Evolutionary conservation across 2,113 vertebrate genomes (phyloP).

Genomic region (Dasypus novemcinctus): DNA sequence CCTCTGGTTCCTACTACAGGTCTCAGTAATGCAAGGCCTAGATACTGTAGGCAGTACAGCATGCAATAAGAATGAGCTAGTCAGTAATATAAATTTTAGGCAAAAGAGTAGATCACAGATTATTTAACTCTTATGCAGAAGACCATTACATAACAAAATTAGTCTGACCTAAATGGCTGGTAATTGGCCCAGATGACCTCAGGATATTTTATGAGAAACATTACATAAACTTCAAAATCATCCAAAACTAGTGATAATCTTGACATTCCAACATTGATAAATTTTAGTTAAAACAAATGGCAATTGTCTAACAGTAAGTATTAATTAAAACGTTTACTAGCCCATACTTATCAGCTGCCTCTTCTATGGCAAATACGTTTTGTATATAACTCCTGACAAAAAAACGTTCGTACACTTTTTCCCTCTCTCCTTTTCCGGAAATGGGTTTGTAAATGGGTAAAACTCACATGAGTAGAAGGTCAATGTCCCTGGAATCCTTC

Average conservation of each 20-base stretch:
- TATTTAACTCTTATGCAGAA: neutral
- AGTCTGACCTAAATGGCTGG: neutral
- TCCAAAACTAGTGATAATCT: neutral
- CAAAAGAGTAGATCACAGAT: neutral
- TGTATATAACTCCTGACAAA: neutral
- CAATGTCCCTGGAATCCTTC: neutral
- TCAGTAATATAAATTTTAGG: neutral
- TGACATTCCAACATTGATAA: neutral
- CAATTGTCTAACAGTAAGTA: neutral
- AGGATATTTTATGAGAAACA: neutral
- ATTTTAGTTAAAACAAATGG: constrained; percentile 9
- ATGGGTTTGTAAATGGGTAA: neutral
- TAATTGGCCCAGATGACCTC: neutral
- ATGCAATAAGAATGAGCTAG: neutral
- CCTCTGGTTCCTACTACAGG: neutral
- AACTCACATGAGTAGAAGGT: neutral
- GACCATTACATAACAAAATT: neutral
- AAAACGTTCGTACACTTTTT: neutral
- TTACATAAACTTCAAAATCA: neutral
- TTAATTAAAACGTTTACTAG: neutral
- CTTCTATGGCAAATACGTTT: neutral
- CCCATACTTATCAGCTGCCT: neutral
- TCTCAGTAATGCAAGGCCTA: neutral
- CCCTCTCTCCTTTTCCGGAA: neutral
- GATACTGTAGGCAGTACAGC: neutral